A percentile compares a stretch with the other conserved stretches of the same genome.
Conservation (phyloP, 2,113 vertebrate species). For the Pangasianodon hypophthalmus region DNA sequence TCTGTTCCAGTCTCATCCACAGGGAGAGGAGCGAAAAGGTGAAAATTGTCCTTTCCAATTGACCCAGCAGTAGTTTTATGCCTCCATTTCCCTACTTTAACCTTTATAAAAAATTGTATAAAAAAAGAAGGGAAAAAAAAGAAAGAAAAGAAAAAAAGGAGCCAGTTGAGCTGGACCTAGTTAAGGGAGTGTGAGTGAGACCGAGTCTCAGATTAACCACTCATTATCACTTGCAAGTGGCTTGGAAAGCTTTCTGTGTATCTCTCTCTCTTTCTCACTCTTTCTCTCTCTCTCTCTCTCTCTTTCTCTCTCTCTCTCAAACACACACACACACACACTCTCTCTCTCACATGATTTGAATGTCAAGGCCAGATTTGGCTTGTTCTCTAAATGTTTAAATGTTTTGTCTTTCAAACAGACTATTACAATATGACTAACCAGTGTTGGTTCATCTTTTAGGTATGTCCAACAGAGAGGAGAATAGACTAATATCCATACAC, state of each 20-base stretch:
- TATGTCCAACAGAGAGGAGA: conserved; percentile 41
- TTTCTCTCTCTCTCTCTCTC: conserved; percentile 7
- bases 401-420: conserved; percentile 24
- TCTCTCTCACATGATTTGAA: conserved; percentile 6
- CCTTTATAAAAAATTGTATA: conserved; percentile 21
- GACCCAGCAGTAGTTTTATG: conserved; percentile 13
- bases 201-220: conserved; percentile 32
- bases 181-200: conserved; percentile 21
- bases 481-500: conserved; percentile 55
- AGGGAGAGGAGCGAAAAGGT: conserved; percentile 29
- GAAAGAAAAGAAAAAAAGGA: not conserved
- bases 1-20: not conserved
- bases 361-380: conserved; percentile 47
- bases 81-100: not conserved
- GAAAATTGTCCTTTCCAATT: conserved; percentile 11
- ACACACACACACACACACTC: conserved; percentile 17
- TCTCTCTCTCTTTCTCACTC: conserved; percentile 4
- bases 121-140: not conserved
- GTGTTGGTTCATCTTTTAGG: conserved; percentile 26
- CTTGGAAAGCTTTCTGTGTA: conserved; percentile 15
- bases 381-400: conserved; percentile 24
- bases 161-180: conserved; percentile 13
- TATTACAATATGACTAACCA: conserved; percentile 12
- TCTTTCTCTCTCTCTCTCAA: not conserved
- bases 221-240: conserved; percentile 40